These are phyloP conservation scores for Paguma larvata DNA, from an alignment of 2,797 vertebrate genomes.

Conservation along the genomic window DNA sequence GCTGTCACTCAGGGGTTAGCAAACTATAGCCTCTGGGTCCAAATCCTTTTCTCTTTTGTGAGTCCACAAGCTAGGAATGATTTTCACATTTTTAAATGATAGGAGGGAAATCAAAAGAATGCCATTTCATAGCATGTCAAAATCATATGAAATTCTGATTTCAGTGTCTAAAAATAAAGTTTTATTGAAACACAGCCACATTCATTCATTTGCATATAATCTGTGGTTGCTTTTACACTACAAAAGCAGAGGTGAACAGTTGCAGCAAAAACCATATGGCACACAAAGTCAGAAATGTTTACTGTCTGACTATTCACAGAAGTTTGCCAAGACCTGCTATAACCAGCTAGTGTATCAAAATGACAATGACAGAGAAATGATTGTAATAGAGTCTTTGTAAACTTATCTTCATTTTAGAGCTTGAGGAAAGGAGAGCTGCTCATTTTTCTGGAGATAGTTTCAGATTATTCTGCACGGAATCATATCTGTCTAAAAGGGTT, in stretches of 20 bases:
- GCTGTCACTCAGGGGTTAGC: not conserved
- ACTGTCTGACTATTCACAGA: not conserved
- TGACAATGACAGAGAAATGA: not conserved
- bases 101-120: not conserved
- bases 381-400: conserved; percentile 1
- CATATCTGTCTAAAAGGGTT: not conserved
- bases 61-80: not conserved
- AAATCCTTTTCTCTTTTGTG: conserved; percentile 31
- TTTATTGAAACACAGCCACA: conserved; percentile 41
- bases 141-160: conserved; percentile 56
- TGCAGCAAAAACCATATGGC: not conserved
- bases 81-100: conserved; percentile 55
- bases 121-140: conserved; percentile 37
- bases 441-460: not conserved
- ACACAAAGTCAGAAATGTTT: conserved; percentile 38
- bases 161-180: conserved; percentile 43
- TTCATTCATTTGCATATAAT: conserved; percentile 23
- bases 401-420: conserved; percentile 57
- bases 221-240: not conserved
- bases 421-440: conserved; percentile 45
- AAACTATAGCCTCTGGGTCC: not conserved
- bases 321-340: not conserved
- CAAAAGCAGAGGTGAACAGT: not conserved
- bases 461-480: conserved; percentile 39
- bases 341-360: conserved; percentile 14